Evolutionary conservation across 1,140 invertebrate genomes (phyloP), one percentile per base, ranked within the genome.

Genomic region (Drosophila asahinai): DNA sequence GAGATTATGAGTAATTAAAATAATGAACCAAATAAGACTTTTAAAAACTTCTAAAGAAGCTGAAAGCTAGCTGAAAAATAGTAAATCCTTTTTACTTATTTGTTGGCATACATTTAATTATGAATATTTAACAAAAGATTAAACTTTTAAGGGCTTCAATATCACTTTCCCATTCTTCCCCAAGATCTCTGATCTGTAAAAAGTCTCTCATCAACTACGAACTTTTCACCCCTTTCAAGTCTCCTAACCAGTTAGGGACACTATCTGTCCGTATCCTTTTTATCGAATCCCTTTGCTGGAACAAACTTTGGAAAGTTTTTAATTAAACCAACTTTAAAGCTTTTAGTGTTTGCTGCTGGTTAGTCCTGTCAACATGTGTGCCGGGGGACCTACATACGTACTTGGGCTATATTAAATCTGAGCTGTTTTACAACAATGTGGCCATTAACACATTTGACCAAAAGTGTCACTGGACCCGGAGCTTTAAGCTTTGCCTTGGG

Each of bases 321-420:
- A 84, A 84, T 87, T 86, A 86, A 86, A 83, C 80, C 80, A 86
- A 86, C 80, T 87, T 86, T 80, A 86, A 73, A 86, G 83, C 83
- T 86, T 82, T 86, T 82, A 66, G 52, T 70, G 78, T 71, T 68
- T 27, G 54, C 60, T 67, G 67, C 57, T 80, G 81, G 81, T 48
- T 60, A 63, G 63, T 14, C 67, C 72, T 78, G 81, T 77, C 81
- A 68, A 77, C 82, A 84, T 70, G 58, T 70, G 76, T 36, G 30
- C 38, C 72, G 22, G 52, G 51, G 61, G 59, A 76, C 19, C 45
- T 27, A 33, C 42, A 2, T 45, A 7, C 33, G 43, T 77, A 52
- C 58, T 57, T 45, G 14, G 63, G 38, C 55, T 67, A 43, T 78
- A 78, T 86, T 82, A 79, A 83, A 82, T 82, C 78, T 68, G 70